A percentile compares a stretch with the other conserved stretches of the same genome.
phyloP scores from a whole-genome alignment of 2,113 vertebrate species.

The Burhinus bistriatus region DNA sequence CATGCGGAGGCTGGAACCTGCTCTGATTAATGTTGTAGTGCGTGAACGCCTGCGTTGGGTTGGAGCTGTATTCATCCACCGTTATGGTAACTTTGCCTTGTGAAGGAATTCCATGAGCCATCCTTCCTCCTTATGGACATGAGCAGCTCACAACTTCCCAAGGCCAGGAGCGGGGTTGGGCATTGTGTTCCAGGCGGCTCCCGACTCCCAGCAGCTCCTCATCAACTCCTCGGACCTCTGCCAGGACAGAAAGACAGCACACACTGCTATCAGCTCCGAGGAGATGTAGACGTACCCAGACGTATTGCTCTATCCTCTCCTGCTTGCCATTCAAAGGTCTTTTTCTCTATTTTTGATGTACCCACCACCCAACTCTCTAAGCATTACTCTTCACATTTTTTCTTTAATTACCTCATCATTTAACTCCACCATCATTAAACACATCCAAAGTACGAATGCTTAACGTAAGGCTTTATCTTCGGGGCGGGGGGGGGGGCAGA shows the following conservation, averaged over 20 bases:
- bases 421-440: not conserved
- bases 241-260: not conserved
- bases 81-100: constrained; percentile 96
- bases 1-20: constrained; percentile 96
- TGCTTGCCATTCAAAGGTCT: not conserved
- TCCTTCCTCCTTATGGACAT: constrained; percentile 91
- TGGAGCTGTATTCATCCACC: constrained; percentile 99
- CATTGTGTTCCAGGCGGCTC: constrained; percentile 83
- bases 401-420: not conserved
- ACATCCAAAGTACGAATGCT: not conserved
- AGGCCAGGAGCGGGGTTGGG: constrained; percentile 73
- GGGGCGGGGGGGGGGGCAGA: too few species aligned
- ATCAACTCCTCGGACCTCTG: constrained; percentile 74
- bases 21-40: constrained; percentile 99
- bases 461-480: not conserved
- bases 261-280: not conserved
- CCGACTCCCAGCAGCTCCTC: constrained; percentile 69
- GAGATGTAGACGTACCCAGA: not conserved
- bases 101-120: constrained; percentile 93
- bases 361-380: not conserved
- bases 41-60: constrained; percentile 97
- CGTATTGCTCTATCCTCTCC: not conserved
- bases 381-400: not conserved
- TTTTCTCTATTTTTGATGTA: not conserved
- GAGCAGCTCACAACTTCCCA: constrained; percentile 88